Evolutionary conservation across 2,797 vertebrate genomes (phyloP).

Genomic region (Gambelia wislizenii): DNA sequence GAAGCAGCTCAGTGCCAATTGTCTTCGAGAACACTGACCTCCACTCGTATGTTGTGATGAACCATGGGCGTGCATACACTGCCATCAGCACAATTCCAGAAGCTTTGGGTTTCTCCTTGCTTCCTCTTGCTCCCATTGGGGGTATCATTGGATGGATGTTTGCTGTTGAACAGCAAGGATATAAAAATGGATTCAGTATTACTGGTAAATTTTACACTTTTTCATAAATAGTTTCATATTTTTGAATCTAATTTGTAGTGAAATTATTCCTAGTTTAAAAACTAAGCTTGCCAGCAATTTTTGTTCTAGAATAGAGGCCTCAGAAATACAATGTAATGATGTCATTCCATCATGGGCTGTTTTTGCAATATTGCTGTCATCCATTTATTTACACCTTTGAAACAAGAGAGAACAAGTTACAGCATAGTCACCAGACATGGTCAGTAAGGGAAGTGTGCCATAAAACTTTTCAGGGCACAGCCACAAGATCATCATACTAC

Average conservation of each 20-base stretch:
- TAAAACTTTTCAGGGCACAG: neutral
- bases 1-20: conserved; percentile 80
- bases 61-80: conserved; percentile 94
- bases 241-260: neutral
- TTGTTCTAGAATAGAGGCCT: neutral
- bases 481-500: neutral
- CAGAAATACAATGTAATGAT: neutral
- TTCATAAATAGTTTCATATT: neutral
- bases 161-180: conserved; percentile 92
- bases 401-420: neutral
- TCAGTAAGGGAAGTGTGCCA: neutral
- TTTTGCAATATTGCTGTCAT: neutral
- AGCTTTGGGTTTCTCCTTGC: conserved; percentile 86
- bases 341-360: neutral
- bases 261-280: neutral
- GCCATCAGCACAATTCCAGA: conserved; percentile 92
- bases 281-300: neutral
- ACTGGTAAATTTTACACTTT: conserved; percentile 83
- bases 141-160: conserved; percentile 97
- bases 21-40: conserved; percentile 89
- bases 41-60: conserved; percentile 95
- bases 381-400: neutral
- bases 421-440: neutral
- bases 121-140: conserved; percentile 88
- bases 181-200: conserved; percentile 93